Base-by-base conservation (phyloP, 1,140 invertebrate genomes). In the Tribolium madens region DNA sequence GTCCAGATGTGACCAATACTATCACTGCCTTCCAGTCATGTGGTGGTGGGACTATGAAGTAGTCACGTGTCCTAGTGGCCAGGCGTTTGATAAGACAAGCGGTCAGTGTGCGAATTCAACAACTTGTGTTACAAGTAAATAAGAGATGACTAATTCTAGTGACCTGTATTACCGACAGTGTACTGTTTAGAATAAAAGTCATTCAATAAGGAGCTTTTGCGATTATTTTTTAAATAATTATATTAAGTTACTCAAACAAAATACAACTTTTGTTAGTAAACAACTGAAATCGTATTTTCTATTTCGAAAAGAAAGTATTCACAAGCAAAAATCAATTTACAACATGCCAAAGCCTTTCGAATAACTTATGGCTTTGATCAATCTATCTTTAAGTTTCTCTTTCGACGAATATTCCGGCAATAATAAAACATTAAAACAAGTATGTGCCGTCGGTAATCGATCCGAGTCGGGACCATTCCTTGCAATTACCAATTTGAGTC, bases 361-460 rank as follows among this genome's bases (percentile, higher is more conserved):
- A 84, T 95, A 95, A 83, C 92, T 94, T 78, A 98, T 97, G 42
- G 97, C 96, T 86, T 97, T 94, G 69, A 96, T 87, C 33, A 99
- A 89, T 85, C 97, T 92, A 82, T 96, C 93, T 83, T 93, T 90
- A 14, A 98, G 87, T 85, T 94, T 95, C 73, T 96, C 94, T 87
- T 93, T 93, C 47, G 89, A 92, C 60, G 89, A 90, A 82, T 98
- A 98, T 84, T 95, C 93, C 0, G 97, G 97, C 52, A 99, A 88
- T 73, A 99, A 91, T 7, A 99, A 89, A 1, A 98, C 92, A 86
- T 99, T 99, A 87, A 98, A 98, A 87, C 97, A 99, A 0, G 97
- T 99, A 85, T 99, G 97, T 6, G 93, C 93, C 12, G 93, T 94
- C 31, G 94, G 94, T 81, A 95, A 87, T 18, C 93, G 90, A 80